A percentile compares a stretch with the other conserved stretches of the same genome.
Evolutionary conservation across 2,888 invertebrate genomes (phyloP).

Genomic region (Xanthorhoe designata): DNA sequence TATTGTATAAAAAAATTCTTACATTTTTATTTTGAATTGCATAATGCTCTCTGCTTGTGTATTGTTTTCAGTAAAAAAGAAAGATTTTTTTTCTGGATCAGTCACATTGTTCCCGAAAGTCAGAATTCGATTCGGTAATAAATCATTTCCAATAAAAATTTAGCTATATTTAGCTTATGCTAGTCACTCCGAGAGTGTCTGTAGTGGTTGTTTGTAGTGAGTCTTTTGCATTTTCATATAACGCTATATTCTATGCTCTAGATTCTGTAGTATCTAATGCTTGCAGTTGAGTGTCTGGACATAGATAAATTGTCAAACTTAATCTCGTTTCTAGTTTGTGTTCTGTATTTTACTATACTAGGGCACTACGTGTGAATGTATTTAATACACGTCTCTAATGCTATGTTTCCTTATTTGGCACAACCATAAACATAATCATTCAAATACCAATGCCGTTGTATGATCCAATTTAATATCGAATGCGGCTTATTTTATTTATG

Average conservation of each 20-base stretch:
- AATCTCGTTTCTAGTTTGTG: constrained; percentile 48
- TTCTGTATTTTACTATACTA: constrained; percentile 39
- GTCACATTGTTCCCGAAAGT: too few species aligned
- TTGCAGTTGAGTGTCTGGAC: constrained; percentile 50
- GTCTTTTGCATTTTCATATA: background rate
- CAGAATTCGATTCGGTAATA: too few species aligned
- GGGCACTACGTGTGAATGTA: constrained; percentile 13
- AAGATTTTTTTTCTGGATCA: too few species aligned
- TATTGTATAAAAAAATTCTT: too few species aligned
- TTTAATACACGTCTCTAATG: background rate
- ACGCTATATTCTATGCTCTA: constrained; percentile 12
- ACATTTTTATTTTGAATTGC: too few species aligned
- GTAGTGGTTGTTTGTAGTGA: too few species aligned
- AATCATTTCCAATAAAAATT: too few species aligned
- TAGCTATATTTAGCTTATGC: too few species aligned
- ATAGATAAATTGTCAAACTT: constrained; percentile 52
- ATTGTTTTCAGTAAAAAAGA: too few species aligned
- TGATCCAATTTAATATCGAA: constrained; percentile 2
- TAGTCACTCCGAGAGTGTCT: too few species aligned
- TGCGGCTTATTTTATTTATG: background rate
- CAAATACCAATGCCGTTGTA: background rate
- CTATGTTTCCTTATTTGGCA: constrained; percentile 3
- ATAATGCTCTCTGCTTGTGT: too few species aligned
- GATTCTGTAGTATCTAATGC: constrained; percentile 34
- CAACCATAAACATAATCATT: background rate